phyloP scores from a whole-genome alignment of 2,888 invertebrate species.

The Julus scandinavius region DNA sequence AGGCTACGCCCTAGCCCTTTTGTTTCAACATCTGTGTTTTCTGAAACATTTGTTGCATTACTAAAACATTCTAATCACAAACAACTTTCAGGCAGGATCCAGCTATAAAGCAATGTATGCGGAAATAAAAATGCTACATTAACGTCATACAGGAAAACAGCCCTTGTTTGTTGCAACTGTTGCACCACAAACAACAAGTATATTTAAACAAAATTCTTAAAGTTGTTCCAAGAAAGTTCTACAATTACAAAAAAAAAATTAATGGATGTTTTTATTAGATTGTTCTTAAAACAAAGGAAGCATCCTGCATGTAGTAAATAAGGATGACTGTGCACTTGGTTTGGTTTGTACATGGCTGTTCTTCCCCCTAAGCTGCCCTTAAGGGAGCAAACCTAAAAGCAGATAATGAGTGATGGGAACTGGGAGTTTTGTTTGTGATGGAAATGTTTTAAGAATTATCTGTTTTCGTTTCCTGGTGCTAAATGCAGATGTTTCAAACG shows the following conservation, averaged over 20 bases:
- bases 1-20: no score
- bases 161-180: not conserved
- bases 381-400: not conserved
- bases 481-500: slow-evolving; percentile 25
- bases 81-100: no score
- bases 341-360: not conserved
- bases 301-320: slow-evolving; percentile 2
- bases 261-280: not conserved
- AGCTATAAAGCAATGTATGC: no score
- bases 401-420: slow-evolving; percentile 33
- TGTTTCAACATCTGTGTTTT: no score
- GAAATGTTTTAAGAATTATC: slow-evolving; percentile 25
- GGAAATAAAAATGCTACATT: not conserved
- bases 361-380: slow-evolving; percentile 21
- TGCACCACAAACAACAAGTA: no score
- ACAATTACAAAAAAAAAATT: no score
- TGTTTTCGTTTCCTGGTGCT: slow-evolving; percentile 33
- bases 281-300: not conserved
- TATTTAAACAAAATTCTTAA: no score
- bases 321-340: not conserved
- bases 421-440: slow-evolving; percentile 8
- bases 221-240: no score
- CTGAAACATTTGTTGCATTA: no score
- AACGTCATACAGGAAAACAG: not conserved
- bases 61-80: no score